Evolutionary conservation across 2,113 vertebrate genomes (phyloP), one percentile per base, ranked within the genome.

Genomic region (Odobenus rosmarus): DNA sequence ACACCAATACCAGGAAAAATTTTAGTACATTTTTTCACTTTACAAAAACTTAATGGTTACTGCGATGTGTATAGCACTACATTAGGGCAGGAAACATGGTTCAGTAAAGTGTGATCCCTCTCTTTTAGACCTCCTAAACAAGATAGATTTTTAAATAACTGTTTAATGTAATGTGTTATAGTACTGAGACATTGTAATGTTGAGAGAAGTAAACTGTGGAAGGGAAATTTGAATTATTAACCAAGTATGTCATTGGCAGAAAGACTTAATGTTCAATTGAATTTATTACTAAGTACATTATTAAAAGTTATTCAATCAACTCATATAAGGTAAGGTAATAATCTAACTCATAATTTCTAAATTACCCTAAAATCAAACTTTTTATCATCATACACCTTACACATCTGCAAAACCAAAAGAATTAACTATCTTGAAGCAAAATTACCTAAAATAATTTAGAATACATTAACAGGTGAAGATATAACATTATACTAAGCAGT

Each of bases 221-320:
- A 62, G 69, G 57, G 24, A 97, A 87, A 93, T 81, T 10, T 85
- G 18, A 15, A 26, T 67, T 96, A 42, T 7, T 81, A 71, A 89
- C 74, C 57, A 93, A 85, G 53, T 72, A 64, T 4, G 23, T 53
- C 21, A 88, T 90, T 80, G 71, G 67, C 81, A 88, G 61, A 61
- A 97, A 93, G 11, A 87, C 49, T 81, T 77, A 80, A 83, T 96
- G 88, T 97, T 96, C 21, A 91, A 6, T 87, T 96, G 77, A 90
- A 82, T 92, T 39, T 76, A 84, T 77, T 77, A 83, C 14, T 93
- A 81, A 88, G 39, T 59, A 96, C 28, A 96, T 89, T 80, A 80
- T 19, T 92, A 85, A 95, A 97, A 12, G 1, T 1, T 93, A 49
- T 81, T 98, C 57, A 82, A 3, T 42, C 79, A 84, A 76, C 18